Percentiles rank a stretch among this genome's conserved stretches.
Evolutionary conservation across 2,797 vertebrate species (phyloP).

Genomic region (Miichthys miiuy): DNA sequence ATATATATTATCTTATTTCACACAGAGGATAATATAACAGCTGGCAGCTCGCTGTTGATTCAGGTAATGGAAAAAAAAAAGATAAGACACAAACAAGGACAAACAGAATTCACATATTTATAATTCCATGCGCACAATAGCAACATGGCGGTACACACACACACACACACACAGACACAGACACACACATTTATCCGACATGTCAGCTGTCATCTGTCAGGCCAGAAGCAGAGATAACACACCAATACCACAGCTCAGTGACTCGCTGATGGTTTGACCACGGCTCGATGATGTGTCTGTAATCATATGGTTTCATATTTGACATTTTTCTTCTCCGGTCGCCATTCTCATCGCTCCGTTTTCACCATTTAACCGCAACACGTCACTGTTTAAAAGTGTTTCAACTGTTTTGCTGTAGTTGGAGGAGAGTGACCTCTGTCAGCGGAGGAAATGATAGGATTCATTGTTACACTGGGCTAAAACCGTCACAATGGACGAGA

Average conservation of each 20-base stretch:
- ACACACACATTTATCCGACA: conserved; percentile 17
- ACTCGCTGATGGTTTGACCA: conserved; percentile 34
- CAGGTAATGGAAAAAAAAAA: background rate
- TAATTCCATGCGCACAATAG: background rate
- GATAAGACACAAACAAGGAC: background rate
- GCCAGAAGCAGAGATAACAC: conserved; percentile 53
- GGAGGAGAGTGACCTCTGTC: background rate
- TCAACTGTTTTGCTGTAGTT: background rate
- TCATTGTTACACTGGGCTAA: background rate
- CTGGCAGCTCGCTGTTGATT: background rate
- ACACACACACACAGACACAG: conserved; percentile 7
- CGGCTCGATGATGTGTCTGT: conserved; percentile 28
- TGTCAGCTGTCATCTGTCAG: conserved; percentile 43
- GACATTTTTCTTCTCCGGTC: conserved; percentile 36
- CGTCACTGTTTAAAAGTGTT: background rate
- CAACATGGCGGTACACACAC: background rate
- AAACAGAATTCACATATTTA: background rate
- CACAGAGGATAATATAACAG: background rate
- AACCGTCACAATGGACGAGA: background rate
- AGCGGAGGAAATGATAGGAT: background rate
- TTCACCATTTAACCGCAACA: background rate
- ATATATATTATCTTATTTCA: background rate
- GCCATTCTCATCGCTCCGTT: background rate
- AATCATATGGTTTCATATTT: conserved; percentile 52
- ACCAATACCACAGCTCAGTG: conserved; percentile 65